Conservation (phyloP, 2,113 vertebrate species). For the Misgurnus anguillicaudatus region DNA sequence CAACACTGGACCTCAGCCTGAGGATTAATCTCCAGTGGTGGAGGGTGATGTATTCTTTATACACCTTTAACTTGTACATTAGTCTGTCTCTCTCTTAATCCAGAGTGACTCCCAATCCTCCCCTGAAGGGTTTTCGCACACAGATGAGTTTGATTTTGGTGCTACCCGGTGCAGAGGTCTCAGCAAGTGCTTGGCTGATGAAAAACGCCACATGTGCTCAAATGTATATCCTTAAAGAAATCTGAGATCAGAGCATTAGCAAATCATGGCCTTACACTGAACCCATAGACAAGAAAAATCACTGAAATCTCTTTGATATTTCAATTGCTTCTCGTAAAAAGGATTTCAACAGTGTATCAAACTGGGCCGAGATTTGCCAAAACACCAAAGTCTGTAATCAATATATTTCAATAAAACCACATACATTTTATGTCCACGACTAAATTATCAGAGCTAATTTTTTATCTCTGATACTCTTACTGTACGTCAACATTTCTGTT, state of each 20-base stretch:
- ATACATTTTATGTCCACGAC: too few species aligned
- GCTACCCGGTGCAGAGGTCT: conserved; percentile 14
- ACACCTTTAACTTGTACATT: conserved; percentile 22
- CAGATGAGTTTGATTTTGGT: conserved; percentile 49
- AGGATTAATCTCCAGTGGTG: conserved; percentile 42
- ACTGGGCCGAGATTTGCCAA: not conserved
- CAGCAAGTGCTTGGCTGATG: conserved; percentile 1
- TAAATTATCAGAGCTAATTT: too few species aligned
- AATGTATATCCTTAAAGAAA: conserved; percentile 16
- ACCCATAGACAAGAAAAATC: not conserved
- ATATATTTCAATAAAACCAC: not conserved
- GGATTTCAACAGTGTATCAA: not conserved
- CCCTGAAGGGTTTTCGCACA: conserved; percentile 36
- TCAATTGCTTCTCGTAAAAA: too few species aligned
- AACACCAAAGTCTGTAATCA: not conserved
- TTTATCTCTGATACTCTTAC: not conserved
- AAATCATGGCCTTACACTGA: conserved; percentile 23
- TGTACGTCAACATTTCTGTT: not conserved
- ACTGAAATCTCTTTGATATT: not conserved
- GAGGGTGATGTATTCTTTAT: conserved; percentile 35
- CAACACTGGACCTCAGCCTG: conserved; percentile 12
- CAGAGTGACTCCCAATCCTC: conserved; percentile 26
- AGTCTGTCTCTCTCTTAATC: conserved; percentile 26
- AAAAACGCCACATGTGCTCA: not conserved
- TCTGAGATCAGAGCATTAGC: conserved; percentile 1